phyloP scores from a whole-genome alignment of 2,797 vertebrate species.

The Myotis planiceps region DNA sequence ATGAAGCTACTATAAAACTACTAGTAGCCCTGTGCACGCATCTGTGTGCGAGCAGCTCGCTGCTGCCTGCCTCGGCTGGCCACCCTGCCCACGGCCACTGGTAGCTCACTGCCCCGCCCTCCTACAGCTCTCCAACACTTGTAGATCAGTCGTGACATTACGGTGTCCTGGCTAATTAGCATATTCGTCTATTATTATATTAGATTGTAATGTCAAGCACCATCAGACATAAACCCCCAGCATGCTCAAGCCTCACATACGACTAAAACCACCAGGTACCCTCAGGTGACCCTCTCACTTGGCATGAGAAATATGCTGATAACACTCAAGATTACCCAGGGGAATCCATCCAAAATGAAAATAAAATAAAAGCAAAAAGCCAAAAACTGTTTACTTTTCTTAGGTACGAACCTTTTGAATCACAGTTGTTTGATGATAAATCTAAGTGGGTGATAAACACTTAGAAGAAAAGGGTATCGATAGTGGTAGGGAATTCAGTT shows the following conservation, averaged over 20 bases:
- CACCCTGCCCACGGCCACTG: too few relatives aligned
- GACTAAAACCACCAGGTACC: not conserved
- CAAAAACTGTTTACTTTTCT: not conserved
- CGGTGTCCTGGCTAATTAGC: too few relatives aligned
- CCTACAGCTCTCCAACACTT: too few relatives aligned
- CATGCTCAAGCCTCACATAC: not conserved
- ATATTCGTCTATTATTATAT: too few relatives aligned
- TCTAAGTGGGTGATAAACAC: not conserved
- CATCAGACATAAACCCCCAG: not conserved
- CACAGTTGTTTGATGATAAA: not conserved
- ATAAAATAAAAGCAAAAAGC: not conserved
- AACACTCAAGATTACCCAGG: not conserved
- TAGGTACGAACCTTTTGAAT: not conserved
- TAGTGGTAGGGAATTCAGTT: not conserved
- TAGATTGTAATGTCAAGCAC: not conserved
- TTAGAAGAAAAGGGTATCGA: not conserved
- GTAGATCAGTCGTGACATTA: too few relatives aligned
- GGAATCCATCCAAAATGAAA: not conserved
- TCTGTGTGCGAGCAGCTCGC: too few relatives aligned
- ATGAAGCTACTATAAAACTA: constrained; percentile 3
- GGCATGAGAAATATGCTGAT: not conserved
- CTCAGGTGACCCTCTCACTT: not conserved
- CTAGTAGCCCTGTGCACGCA: too few relatives aligned
- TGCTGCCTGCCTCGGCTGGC: too few relatives aligned
- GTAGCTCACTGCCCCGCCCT: too few relatives aligned